Percentiles rank a stretch among this genome's conserved stretches.
These are phyloP conservation scores for Hydractinia echinata DNA, from an alignment of 30 jellyfish, hydroid and myxozoan genomes.

Conservation along the genomic window DNA sequence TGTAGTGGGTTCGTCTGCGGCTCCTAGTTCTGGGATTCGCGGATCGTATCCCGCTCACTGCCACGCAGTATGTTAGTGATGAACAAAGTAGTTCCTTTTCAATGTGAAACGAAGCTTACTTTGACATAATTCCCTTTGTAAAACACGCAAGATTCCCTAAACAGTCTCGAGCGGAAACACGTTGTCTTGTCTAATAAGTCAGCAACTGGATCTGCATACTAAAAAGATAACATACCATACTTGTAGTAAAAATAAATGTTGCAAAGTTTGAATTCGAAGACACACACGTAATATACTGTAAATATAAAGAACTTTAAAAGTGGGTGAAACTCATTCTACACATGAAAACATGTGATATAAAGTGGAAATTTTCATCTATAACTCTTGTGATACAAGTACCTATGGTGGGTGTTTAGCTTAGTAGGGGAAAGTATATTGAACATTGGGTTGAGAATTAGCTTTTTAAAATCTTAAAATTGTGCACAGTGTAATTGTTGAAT, in stretches of 20 bases:
- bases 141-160: constrained; percentile 91
- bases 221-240: neutral
- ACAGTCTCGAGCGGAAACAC: constrained; percentile 75
- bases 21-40: neutral
- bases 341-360: no score
- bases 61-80: no score
- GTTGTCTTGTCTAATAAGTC: constrained; percentile 73
- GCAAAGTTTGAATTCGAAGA: no score
- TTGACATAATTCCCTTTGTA: constrained; percentile 90
- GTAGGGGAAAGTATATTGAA: neutral
- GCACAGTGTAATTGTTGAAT: neutral
- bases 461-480: neutral
- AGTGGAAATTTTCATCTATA: no score
- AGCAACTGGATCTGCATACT: constrained; percentile 99
- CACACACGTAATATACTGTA: no score
- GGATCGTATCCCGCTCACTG: no score
- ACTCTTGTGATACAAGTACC: no score
- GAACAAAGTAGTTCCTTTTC: neutral
- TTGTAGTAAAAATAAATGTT: no score
- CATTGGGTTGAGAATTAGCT: neutral
- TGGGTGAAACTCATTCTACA: no score
- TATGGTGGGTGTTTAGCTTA: neutral
- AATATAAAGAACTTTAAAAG: no score
- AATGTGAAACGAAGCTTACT: constrained; percentile 34
- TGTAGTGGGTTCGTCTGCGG: neutral